Conservation (phyloP, 2,113 vertebrate species). For the Nycticebus coucang region DNA sequence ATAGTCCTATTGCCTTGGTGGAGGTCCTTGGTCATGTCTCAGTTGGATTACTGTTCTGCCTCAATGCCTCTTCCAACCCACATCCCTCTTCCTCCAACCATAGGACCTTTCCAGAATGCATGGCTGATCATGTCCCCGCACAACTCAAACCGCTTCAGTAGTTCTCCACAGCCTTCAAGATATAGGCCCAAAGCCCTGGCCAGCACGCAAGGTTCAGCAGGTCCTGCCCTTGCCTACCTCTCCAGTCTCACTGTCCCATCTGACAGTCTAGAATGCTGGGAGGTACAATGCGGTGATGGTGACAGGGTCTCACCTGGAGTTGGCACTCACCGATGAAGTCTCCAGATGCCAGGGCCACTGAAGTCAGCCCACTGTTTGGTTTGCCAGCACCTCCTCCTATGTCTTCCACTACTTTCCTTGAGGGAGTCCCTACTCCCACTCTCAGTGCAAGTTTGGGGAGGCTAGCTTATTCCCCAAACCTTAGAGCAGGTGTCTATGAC, state of each 20-base stretch:
- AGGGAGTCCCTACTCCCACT: too few relatives aligned
- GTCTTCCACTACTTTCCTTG: neutral
- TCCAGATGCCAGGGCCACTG: neutral
- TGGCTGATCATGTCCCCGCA: neutral
- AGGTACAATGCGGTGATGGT: neutral
- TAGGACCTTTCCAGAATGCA: neutral
- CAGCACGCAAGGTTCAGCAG: neutral
- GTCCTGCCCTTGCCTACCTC: neutral
- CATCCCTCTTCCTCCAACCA: neutral
- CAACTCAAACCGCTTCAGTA: neutral
- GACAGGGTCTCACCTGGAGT: neutral
- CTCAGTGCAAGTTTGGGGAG: neutral
- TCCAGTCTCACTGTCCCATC: neutral
- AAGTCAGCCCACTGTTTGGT: rapidly evolving
- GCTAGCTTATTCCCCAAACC: neutral
- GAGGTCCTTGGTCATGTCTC: neutral
- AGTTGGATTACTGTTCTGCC: neutral
- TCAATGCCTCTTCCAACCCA: neutral
- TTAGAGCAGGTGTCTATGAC: neutral
- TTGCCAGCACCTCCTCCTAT: neutral
- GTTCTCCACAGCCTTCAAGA: neutral
- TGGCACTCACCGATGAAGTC: neutral
- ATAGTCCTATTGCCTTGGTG: neutral
- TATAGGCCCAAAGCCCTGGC: neutral
- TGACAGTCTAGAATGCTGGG: neutral